A percentile compares a stretch with the other conserved stretches of the same genome.
phyloP scores from a whole-genome alignment of 2,797 vertebrate species.

The Carapus acus region DNA sequence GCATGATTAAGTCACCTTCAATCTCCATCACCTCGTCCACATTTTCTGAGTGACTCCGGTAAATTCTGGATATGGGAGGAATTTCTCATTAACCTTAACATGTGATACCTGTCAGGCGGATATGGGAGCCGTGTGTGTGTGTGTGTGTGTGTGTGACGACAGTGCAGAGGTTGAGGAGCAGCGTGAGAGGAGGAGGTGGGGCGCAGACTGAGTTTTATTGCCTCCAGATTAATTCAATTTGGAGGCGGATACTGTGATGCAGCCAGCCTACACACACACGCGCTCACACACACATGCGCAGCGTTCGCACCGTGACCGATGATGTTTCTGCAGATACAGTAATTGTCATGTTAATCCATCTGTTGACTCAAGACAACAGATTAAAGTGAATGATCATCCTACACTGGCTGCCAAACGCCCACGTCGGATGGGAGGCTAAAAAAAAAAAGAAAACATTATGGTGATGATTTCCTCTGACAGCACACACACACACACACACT shows the following conservation, averaged over 20 bases:
- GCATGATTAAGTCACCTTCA: too few species aligned
- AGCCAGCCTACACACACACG: constrained; percentile 38
- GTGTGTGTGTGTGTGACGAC: not conserved
- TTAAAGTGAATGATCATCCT: constrained; percentile 69
- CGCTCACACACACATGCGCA: constrained; percentile 29
- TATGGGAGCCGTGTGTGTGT: too few species aligned
- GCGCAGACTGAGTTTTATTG: constrained; percentile 43
- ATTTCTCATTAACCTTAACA: too few species aligned
- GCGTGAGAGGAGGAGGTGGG: constrained; percentile 5
- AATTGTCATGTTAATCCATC: constrained; percentile 88
- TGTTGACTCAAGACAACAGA: constrained; percentile 77
- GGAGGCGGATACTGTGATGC: constrained; percentile 66
- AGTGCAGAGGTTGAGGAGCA: constrained; percentile 27
- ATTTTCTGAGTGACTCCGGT: too few species aligned
- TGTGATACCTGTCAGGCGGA: too few species aligned
- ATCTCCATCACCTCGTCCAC: too few species aligned
- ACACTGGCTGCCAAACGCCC: constrained; percentile 49
- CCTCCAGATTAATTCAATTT: constrained; percentile 73
- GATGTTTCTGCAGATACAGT: constrained; percentile 60
- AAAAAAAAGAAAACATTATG: too few species aligned
- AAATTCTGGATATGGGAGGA: too few species aligned
- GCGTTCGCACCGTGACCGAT: too few species aligned
- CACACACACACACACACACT: constrained; percentile 22
- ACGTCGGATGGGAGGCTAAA: constrained; percentile 39
- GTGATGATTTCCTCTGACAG: too few species aligned